phyloP scores from a whole-genome alignment of 2,797 vertebrate genomes.

The Zenarchopterus dispar region DNA sequence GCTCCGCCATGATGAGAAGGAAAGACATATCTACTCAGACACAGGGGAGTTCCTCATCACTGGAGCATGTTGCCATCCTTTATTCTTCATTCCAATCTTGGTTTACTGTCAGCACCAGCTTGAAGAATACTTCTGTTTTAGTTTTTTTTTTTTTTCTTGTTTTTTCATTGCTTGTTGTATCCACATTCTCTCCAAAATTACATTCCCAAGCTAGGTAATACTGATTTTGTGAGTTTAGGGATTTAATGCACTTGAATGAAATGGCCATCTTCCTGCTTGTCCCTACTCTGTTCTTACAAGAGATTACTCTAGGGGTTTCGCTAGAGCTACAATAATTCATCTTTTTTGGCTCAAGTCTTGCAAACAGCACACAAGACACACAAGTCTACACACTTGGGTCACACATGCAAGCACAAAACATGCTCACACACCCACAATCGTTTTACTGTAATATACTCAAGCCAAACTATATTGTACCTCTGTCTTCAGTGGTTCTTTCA shows the following conservation, averaged over 20 bases:
- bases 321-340: slow-evolving; percentile 59
- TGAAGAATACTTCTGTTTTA: slow-evolving; percentile 55
- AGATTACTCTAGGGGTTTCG: slow-evolving; percentile 71
- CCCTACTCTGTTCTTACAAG: slow-evolving; percentile 59
- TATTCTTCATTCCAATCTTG: slow-evolving; percentile 64
- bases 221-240: slow-evolving; percentile 52
- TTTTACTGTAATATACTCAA: slow-evolving; percentile 27
- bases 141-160: neutral
- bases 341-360: slow-evolving; percentile 38
- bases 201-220: slow-evolving; percentile 39
- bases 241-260: slow-evolving; percentile 75
- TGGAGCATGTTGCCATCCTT: slow-evolving; percentile 43
- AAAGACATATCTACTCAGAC: slow-evolving; percentile 69
- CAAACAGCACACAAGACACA: slow-evolving; percentile 29
- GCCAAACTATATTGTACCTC: slow-evolving; percentile 31
- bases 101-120: slow-evolving; percentile 60
- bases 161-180: slow-evolving; percentile 33
- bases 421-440: slow-evolving; percentile 5
- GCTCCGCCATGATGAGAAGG: slow-evolving; percentile 70
- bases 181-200: slow-evolving; percentile 47
- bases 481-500: slow-evolving; percentile 55
- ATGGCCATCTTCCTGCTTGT: slow-evolving; percentile 55
- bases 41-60: slow-evolving; percentile 66
- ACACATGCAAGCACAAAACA: slow-evolving; percentile 13
- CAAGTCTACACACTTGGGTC: slow-evolving; percentile 29